Percentiles rank a stretch among this genome's conserved stretches.
Evolutionary conservation across 2,797 vertebrate species (phyloP).

Genomic region (Discoglossus pictus): DNA sequence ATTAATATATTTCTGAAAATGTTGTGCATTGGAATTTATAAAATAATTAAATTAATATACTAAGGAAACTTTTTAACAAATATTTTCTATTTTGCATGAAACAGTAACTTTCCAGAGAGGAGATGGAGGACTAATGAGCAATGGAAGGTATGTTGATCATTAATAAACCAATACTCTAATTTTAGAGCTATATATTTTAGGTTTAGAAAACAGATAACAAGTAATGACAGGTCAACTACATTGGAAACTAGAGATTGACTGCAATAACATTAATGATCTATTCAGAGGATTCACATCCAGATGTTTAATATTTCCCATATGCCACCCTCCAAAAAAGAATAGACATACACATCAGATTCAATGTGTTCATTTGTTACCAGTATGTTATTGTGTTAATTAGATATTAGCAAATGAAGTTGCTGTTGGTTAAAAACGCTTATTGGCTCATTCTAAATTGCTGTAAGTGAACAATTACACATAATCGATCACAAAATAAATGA

Average conservation of each 20-base stretch:
- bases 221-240: constrained; percentile 56
- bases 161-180: constrained; percentile 45
- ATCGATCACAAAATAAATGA: constrained; percentile 99
- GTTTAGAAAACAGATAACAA: constrained; percentile 53
- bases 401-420: constrained; percentile 92
- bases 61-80: no score
- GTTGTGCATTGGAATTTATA: background rate
- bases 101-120: constrained; percentile 98
- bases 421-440: constrained; percentile 88
- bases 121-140: constrained; percentile 97
- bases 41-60: no score
- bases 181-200: constrained; percentile 53
- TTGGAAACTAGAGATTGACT: constrained; percentile 61
- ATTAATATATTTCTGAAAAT: no score
- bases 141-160: constrained; percentile 84
- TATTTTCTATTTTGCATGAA: constrained; percentile 55
- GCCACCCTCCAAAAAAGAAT: constrained; percentile 72
- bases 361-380: constrained; percentile 88
- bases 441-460: constrained; percentile 91
- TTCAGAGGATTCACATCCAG: constrained; percentile 77
- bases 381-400: constrained; percentile 97
- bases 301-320: constrained; percentile 84
- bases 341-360: constrained; percentile 76
- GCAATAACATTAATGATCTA: constrained; percentile 68
- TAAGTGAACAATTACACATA: constrained; percentile 95